Percentiles rank a stretch among this genome's conserved stretches.
Conservation (phyloP, 1,140 invertebrate species). For the Gonatopus flavifemur region DNA sequence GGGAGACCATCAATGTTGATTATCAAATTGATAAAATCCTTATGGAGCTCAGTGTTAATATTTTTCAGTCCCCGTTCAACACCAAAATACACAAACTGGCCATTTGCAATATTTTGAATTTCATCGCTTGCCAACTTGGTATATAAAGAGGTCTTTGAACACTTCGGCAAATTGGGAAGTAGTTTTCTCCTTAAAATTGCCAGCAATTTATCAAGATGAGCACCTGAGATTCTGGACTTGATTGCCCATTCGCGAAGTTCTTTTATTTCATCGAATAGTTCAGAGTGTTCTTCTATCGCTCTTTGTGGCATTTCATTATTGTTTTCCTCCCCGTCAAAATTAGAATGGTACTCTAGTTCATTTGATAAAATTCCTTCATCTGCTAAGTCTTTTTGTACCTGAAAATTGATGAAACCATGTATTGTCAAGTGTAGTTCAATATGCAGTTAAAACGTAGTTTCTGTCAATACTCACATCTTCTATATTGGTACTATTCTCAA, state of each 20-base stretch:
- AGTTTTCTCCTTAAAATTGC: neutral
- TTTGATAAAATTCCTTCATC: no score
- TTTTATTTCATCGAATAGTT: no score
- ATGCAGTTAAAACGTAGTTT: no score
- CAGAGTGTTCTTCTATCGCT: no score
- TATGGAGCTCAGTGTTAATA: neutral
- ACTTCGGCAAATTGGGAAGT: neutral
- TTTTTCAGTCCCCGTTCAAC: conserved; percentile 5
- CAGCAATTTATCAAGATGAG: neutral
- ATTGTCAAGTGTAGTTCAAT: no score
- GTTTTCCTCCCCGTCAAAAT: no score
- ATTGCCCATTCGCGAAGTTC: neutral
- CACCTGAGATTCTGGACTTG: neutral
- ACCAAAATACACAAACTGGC: conserved; percentile 11
- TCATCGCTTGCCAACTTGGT: conserved; percentile 1
- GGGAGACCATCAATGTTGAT: neutral
- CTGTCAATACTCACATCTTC: no score
- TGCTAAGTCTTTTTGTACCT: no score
- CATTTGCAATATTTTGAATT: neutral
- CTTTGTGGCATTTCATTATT: no score
- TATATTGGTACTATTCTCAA: no score
- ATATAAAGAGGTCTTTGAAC: conserved; percentile 33
- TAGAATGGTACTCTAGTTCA: no score
- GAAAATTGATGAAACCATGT: no score
- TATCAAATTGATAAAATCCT: neutral